A percentile compares a stretch with the other conserved stretches of the same genome.
Evolutionary conservation across 1,140 invertebrate genomes (phyloP).

Genomic region (Eupristina koningsbergeri): DNA sequence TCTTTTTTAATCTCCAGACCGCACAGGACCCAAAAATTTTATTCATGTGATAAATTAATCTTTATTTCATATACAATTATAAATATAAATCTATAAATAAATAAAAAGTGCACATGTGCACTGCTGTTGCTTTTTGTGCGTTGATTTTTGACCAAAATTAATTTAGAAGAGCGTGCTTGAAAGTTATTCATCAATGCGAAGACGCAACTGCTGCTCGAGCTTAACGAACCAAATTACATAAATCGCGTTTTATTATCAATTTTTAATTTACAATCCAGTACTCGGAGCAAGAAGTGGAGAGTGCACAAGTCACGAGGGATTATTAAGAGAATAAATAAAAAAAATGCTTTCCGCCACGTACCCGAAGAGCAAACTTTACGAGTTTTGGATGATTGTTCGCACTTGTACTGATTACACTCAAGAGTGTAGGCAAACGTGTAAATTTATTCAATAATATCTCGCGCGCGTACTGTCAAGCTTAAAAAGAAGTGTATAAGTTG

Average conservation of each 20-base stretch:
- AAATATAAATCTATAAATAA: no score
- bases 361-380: conserved; percentile 4
- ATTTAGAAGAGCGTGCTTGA: no score
- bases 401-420: conserved; percentile 17
- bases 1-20: no score
- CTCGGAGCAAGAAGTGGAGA: not conserved
- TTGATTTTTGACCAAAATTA: no score
- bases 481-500: not conserved
- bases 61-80: no score
- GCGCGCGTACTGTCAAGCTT: not conserved
- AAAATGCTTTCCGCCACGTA: not conserved
- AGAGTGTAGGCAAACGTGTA: not conserved
- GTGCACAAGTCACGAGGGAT: not conserved
- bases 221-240: not conserved
- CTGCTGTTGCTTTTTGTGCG: no score
- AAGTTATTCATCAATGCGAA: not conserved
- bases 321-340: not conserved
- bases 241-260: not conserved
- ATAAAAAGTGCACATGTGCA: no score
- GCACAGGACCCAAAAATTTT: no score
- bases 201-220: not conserved
- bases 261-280: not conserved
- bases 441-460: conserved; percentile 33
- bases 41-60: no score
- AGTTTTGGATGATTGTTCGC: conserved; percentile 5